Conservation (phyloP, 2,888 invertebrate genomes). For the Tetropium fuscum region DNA sequence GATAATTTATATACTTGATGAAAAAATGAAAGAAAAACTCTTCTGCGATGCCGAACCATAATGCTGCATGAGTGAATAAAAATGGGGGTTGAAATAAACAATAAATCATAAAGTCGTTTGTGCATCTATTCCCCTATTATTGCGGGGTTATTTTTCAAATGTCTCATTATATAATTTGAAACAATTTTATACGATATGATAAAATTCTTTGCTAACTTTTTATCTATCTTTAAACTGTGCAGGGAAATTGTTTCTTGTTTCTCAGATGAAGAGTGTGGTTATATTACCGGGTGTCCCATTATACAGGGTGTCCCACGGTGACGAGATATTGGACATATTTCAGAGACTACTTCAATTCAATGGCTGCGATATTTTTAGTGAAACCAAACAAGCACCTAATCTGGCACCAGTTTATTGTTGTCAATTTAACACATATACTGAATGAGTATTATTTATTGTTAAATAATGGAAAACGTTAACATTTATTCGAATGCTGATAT, state of each 20-base stretch:
- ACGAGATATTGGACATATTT: no score
- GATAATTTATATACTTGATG: slow-evolving; percentile 24
- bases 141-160: not conserved
- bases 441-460: no score
- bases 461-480: no score
- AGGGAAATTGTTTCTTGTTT: not conserved
- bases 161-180: not conserved
- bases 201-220: not conserved
- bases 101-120: slow-evolving; percentile 21
- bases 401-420: no score
- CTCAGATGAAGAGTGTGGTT: no score
- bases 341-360: no score
- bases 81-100: slow-evolving; percentile 13
- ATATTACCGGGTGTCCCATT: no score
- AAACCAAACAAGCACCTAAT: no score
- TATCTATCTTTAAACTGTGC: not conserved
- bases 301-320: no score
- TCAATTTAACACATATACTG: no score
- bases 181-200: not conserved
- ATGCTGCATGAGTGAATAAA: slow-evolving; percentile 11
- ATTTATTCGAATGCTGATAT: no score
- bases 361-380: no score
- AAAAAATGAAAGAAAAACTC: slow-evolving; percentile 22
- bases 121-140: not conserved
- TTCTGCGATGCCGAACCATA: slow-evolving; percentile 15